Conservation (phyloP, 2,797 vertebrate genomes). For the Lacerta viridis region DNA sequence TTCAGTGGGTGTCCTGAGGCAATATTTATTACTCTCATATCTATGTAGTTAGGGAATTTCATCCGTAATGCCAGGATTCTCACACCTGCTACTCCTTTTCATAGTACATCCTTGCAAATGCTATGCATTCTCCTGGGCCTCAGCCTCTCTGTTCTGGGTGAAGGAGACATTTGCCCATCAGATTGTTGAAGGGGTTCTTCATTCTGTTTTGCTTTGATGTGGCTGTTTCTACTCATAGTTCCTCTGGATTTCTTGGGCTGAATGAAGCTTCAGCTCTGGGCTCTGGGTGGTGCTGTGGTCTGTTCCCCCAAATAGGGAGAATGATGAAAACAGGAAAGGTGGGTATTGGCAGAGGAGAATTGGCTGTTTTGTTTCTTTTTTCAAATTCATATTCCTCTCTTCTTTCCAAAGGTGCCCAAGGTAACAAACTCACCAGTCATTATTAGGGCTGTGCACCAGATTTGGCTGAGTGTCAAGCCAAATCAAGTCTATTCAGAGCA, state of each 20-base stretch:
- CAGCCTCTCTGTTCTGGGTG: neutral
- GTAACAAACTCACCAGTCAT: no score
- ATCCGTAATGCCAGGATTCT: slow-evolving; percentile 22
- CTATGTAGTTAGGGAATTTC: slow-evolving; percentile 29
- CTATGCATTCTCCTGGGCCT: slow-evolving; percentile 11
- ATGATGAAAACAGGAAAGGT: neutral
- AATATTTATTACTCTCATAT: slow-evolving; percentile 43
- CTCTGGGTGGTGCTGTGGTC: no score
- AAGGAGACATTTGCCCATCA: slow-evolving; percentile 3
- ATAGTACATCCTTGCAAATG: neutral
- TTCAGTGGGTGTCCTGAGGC: slow-evolving; percentile 10
- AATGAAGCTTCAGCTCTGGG: accelerated
- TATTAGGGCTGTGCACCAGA: no score
- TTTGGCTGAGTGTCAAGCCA: no score
- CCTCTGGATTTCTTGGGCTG: accelerated
- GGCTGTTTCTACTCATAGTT: neutral
- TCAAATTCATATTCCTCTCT: no score
- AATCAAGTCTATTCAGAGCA: no score
- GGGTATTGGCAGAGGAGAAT: neutral
- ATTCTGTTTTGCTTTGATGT: slow-evolving; percentile 9
- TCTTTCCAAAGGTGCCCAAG: no score
- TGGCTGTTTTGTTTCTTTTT: no score
- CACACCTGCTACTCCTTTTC: slow-evolving; percentile 29
- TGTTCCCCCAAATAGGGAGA: no score
- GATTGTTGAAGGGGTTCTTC: neutral